Evolutionary conservation across 2,888 invertebrate species (phyloP).

Genomic region (Rotaria macrura): DNA sequence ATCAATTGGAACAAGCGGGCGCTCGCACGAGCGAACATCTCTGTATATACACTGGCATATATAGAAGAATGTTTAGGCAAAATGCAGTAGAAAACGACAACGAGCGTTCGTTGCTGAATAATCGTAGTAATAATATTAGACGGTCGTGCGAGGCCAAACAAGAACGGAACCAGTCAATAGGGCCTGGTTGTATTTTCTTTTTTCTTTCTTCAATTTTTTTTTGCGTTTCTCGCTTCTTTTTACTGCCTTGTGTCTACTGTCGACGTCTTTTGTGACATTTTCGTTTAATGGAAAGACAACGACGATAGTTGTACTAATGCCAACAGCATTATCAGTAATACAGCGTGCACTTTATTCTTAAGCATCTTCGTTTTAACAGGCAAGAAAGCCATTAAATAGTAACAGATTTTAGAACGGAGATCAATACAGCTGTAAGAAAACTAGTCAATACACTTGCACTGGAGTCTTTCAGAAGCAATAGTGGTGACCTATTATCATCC

Average conservation of each 20-base stretch:
- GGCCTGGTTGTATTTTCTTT: neutral
- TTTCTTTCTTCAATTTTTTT: neutral
- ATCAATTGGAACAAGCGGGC: neutral
- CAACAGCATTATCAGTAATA: neutral
- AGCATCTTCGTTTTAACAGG: neutral
- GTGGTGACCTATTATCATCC: neutral
- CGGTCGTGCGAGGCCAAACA: neutral
- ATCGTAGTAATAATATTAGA: neutral
- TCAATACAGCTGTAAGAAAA: neutral
- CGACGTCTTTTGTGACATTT: constrained; percentile 8
- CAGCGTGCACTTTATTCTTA: neutral
- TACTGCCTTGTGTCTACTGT: neutral
- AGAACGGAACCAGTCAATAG: neutral
- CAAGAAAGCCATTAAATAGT: neutral
- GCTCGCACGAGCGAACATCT: neutral
- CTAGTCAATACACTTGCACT: neutral
- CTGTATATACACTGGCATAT: neutral
- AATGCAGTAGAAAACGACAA: neutral
- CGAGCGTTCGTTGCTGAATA: neutral
- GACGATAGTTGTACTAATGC: neutral
- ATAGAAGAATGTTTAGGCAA: neutral
- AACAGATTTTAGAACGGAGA: neutral
- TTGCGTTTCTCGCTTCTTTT: neutral
- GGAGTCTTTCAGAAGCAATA: neutral
- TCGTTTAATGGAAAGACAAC: constrained; percentile 11